Percentiles rank a stretch among this genome's conserved stretches.
phyloP scores from a whole-genome alignment of 2,888 invertebrate species.

The Eulithis testata region DNA sequence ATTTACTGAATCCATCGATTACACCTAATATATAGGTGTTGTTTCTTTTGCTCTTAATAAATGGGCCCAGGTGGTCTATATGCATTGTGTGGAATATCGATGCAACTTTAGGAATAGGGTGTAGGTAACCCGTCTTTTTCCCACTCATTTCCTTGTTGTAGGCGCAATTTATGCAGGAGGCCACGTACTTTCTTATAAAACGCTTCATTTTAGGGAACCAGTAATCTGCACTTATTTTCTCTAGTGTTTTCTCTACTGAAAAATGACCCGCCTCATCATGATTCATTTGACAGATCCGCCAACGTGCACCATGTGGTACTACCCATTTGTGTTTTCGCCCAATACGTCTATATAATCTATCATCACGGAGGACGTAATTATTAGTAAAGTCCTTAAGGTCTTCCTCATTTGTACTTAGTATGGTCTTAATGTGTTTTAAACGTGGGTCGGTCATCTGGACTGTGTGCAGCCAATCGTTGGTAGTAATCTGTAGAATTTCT shows the following conservation, averaged over 20 bases:
- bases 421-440: no score
- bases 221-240: slow-evolving; percentile 39
- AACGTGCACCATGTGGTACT: no score
- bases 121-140: slow-evolving; percentile 10
- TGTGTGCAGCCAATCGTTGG: no score
- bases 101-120: slow-evolving; percentile 16
- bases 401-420: no score
- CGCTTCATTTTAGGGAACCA: slow-evolving; percentile 62
- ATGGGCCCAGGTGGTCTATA: slow-evolving; percentile 24
- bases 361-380: no score
- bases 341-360: no score
- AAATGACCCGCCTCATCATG: slow-evolving; percentile 21
- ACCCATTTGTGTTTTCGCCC: no score
- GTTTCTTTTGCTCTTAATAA: slow-evolving; percentile 11
- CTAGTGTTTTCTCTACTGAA: slow-evolving; percentile 16
- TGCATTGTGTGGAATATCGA: slow-evolving; percentile 13
- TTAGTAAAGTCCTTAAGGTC: no score
- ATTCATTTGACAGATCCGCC: no score
- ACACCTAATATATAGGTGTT: slow-evolving; percentile 16
- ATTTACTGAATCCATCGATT: slow-evolving; percentile 24
- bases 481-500: no score
- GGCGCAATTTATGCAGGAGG: slow-evolving; percentile 19
- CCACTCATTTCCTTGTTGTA: slow-evolving; percentile 4
- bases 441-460: no score
- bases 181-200: slow-evolving; percentile 47